Base-by-base conservation (phyloP, 1,140 invertebrate species). In the Triops longicaudatus region DNA sequence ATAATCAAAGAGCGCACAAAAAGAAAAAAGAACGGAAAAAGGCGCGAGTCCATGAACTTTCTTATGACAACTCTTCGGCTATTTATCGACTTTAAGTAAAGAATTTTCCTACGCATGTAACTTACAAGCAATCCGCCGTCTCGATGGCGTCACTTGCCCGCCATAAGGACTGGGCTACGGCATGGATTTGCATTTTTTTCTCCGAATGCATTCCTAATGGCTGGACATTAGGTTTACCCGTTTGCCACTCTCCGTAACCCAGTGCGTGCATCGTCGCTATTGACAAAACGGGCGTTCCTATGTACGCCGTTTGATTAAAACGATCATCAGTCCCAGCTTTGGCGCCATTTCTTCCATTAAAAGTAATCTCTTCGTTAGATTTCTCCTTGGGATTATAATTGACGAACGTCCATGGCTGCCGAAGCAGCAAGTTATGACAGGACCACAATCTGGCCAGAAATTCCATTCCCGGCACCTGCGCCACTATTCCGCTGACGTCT, bases 171-270 rank as follows among this genome's bases (percentile, higher is more conserved):
- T 63, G 50, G 9, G 50, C 50, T 17, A 63, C 17, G 22, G 50
- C 50, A n/a, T 63, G 50, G 2, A 63, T 63, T 63, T 63, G 50
- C 50, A 5, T 6, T 22, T 22, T 63, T 9, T 63, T 63, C n/a
- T 63, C 50, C 50, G 22, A 63, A 63, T 63, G 50, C 50, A 63
- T 63, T 9, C 50, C 50, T 63, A 63, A 63, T 63, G 50, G 50
- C 50, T 22, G 50, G 10, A 63, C n/a, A 63, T 17, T 22, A 6
- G 50, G 50, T 63, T 63, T 63, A 2, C 50, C 50, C 50, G 17
- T 63, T 63, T n/a, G 50, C 50, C 17, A 63, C 10, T 5, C 14
- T 22, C 22, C 50, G 17, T 12, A 63, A 14, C 50, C 50, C 14
- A 63, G 50, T 22, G 22, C 50, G 50, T 63, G 50, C 50, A 63